These are phyloP conservation scores for Ceriagrion tenellum DNA, from an alignment of 2,888 invertebrate species.

Conservation along the genomic window DNA sequence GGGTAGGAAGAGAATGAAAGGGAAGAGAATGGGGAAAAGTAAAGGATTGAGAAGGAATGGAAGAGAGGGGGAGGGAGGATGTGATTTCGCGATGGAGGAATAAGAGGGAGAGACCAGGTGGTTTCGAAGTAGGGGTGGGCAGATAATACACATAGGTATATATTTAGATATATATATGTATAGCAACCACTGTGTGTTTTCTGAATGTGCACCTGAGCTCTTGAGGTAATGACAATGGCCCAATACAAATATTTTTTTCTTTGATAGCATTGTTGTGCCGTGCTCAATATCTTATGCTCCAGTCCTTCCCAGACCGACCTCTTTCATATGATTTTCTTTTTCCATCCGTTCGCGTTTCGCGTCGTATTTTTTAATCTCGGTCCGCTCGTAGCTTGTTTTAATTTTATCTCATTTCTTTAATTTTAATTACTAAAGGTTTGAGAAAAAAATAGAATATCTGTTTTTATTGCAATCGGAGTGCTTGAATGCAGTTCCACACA, in stretches of 20 bases:
- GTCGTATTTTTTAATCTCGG: background rate
- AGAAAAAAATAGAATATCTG: conserved; percentile 23
- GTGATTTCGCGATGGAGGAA: conserved; percentile 34
- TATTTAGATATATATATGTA: background rate
- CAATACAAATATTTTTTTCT: conserved; percentile 67
- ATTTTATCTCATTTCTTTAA: background rate
- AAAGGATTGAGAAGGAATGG: background rate
- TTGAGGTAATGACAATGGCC: conserved; percentile 61
- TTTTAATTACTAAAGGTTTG: conserved; percentile 31
- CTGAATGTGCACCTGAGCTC: conserved; percentile 64
- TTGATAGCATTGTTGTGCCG: conserved; percentile 66
- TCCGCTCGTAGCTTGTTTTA: background rate
- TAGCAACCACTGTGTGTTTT: conserved; percentile 45
- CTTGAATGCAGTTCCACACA: background rate
- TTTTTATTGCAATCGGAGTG: background rate
- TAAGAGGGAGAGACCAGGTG: background rate
- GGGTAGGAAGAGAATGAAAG: background rate
- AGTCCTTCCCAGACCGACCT: conserved; percentile 50
- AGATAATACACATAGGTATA: background rate
- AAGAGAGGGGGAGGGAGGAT: background rate
- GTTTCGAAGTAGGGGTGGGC: background rate
- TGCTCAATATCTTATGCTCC: conserved; percentile 59
- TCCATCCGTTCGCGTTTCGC: background rate
- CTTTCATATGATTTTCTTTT: conserved; percentile 10
- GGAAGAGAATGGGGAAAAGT: conserved; percentile 9